Evolutionary conservation across 2,797 vertebrate genomes (phyloP).

Genomic region (Enteromius mattozi): DNA sequence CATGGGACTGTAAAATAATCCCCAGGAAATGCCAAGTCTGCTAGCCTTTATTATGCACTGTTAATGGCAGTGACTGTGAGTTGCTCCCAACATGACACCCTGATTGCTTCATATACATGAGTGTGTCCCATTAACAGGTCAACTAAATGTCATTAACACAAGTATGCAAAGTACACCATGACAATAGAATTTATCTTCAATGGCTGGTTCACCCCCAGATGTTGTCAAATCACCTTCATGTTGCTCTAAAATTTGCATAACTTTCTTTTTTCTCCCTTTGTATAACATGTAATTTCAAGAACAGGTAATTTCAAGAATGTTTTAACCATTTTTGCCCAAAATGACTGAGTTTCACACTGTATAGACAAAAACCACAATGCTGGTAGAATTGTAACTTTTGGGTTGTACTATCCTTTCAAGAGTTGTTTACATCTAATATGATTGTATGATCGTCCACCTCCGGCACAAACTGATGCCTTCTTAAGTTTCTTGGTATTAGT

Average conservation of each 20-base stretch:
- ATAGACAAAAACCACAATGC: background rate
- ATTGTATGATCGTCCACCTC: conserved; percentile 14
- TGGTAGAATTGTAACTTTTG: background rate
- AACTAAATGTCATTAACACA: conserved; percentile 29
- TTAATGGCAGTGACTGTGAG: conserved; percentile 30
- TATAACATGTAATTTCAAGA: background rate
- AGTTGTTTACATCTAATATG: background rate
- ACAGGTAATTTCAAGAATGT: background rate
- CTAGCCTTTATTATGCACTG: conserved; percentile 12
- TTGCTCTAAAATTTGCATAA: background rate
- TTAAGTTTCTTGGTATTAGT: conserved; percentile 11
- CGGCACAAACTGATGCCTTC: background rate
- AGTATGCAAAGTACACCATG: background rate
- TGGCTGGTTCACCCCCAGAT: background rate
- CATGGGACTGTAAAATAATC: background rate
- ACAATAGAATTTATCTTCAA: conserved; percentile 26
- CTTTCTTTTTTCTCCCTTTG: background rate
- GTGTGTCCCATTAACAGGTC: conserved; percentile 20
- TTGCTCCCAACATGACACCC: background rate
- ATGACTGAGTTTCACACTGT: background rate
- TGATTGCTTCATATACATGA: conserved; percentile 34
- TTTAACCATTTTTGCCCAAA: background rate
- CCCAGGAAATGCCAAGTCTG: conserved; percentile 29
- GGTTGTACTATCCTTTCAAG: background rate
- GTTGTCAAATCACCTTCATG: background rate